Evolutionary conservation across 53 echinoderm and acorn worm genomes (phyloP), one percentile per base, ranked within the genome.

Genomic region (Patiria pectinifera): DNA sequence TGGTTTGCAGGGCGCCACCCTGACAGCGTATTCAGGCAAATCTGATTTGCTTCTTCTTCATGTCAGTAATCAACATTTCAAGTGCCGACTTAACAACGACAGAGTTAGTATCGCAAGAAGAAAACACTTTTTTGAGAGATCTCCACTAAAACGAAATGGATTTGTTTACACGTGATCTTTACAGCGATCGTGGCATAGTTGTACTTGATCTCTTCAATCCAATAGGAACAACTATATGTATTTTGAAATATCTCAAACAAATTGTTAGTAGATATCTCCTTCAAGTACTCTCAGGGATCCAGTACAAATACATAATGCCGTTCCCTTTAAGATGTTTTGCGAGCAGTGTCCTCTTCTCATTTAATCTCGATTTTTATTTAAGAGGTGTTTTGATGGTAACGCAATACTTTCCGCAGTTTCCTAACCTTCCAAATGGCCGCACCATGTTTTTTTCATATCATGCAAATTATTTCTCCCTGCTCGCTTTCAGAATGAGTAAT

Each of bases 371-470:
- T 59, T 15, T n/a, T 59, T 83, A 35, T 63, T 22, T 15, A 53
- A 60, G 35, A 60, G n/a, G 60, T 83, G 82, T 82, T 83, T 83
- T 83, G 85, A 85, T 66, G 85, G 85, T 85, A 85, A 85, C 69
- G 59, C 46, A 45, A 63, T 85, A 74, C 74, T 3, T n/a, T 0
- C 22, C 24, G 8, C 74, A 10, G 8, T 74, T 74, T 74, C 24
- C 5, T 22, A n/a, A 74, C n/a, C 74, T 22, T 74, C 1, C 74
- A 74, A 23, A 22, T 23, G 24, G 1, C 74, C 3, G 3, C 4
- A 74, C 24, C 24, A 74, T 74, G 45, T 78, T 45, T 12, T 78
- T 78, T 45, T 46, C 46, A 11, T 25, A 76, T 76, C 76, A 78
- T 78, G 79, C 15, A 46, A 45, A 78, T 78, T 10, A 15, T 45